Base-by-base conservation (phyloP, 2,888 invertebrate genomes). In the Amblyteles armatorius region DNA sequence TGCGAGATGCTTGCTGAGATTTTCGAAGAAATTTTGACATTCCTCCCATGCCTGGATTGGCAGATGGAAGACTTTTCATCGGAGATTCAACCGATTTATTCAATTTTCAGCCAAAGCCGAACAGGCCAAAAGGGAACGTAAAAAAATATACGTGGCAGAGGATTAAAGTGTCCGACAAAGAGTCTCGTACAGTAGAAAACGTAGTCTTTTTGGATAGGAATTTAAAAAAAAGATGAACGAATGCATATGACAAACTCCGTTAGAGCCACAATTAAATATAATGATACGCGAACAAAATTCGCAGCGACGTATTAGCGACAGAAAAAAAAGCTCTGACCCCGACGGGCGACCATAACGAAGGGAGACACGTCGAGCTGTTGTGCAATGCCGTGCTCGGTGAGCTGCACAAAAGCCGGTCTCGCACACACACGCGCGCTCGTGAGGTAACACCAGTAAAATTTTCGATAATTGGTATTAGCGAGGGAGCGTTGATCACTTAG, bases 401-500 rank as follows among this genome's bases (percentile, higher is more conserved):
- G 29, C 60, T 33, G 60, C 6, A 63, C 60, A 33, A 63, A 63
- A 63, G 13, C 60, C 33, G 52, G 19, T 3, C 57, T 2, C 22
- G 2, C 57, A 26, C 57, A 52, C 7, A 9, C n/a, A 19, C 19
- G 3, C n/a, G 16, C 60, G 29, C 60, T 2, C 7, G 29, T 6
- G 26, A 26, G 26, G 60, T 63, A 29, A 63, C 60, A 63, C 60
- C 29, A 33, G 60, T n/a, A 63, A 63, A 63, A 63, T 63, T 63
- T 29, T 63, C 60, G 60, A 63, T 63, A 63, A 63, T 63, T 63
- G 60, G 60, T 22, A 63, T 63, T 63, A 63, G 60, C 60, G 60
- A 63, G 60, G 33, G n/a, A 63, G n/a, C 60, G 60, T 33, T 63
- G 60, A 63, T 63, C 29, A 63, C 29, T 63, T 33, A 63, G 29